Evolutionary conservation across 2,797 vertebrate genomes (phyloP).

Genomic region (Rhabdomys pumilio): DNA sequence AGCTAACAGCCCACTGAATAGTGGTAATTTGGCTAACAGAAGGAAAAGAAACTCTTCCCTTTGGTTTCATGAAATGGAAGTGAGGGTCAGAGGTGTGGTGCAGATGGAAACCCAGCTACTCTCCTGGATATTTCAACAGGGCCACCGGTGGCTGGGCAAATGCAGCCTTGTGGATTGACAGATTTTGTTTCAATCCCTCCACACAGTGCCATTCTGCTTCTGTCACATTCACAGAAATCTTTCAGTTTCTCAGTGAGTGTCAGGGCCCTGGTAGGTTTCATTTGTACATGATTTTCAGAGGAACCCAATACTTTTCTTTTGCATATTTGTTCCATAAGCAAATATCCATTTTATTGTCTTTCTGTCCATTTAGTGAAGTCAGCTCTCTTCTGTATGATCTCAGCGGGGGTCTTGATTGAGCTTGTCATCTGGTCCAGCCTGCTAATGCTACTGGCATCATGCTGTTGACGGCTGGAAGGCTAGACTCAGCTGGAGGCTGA

Average conservation of each 20-base stretch:
- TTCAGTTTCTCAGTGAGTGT: neutral
- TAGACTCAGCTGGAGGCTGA: neutral
- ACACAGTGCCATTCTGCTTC: neutral
- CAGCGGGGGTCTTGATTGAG: neutral
- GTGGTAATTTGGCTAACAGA: conserved; percentile 35
- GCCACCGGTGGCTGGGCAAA: neutral
- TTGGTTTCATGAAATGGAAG: neutral
- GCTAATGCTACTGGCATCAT: neutral
- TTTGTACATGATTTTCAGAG: conserved; percentile 4
- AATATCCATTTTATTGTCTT: neutral
- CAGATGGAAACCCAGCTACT: neutral
- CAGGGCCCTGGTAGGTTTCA: neutral
- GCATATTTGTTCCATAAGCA: neutral
- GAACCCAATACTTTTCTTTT: neutral
- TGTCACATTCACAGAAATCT: neutral
- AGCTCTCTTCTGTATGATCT: neutral
- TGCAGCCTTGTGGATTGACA: neutral
- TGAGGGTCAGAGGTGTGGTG: neutral
- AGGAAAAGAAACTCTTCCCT: neutral
- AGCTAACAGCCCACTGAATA: conserved; percentile 25
- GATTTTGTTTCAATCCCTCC: neutral
- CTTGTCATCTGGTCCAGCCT: neutral
- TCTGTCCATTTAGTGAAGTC: neutral
- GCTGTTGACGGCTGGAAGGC: neutral
- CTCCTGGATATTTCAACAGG: neutral